Percentiles rank a stretch among this genome's conserved stretches.
These are phyloP conservation scores for Gymnarchus niloticus DNA, from an alignment of 2,113 vertebrate species.

Conservation along the genomic window DNA sequence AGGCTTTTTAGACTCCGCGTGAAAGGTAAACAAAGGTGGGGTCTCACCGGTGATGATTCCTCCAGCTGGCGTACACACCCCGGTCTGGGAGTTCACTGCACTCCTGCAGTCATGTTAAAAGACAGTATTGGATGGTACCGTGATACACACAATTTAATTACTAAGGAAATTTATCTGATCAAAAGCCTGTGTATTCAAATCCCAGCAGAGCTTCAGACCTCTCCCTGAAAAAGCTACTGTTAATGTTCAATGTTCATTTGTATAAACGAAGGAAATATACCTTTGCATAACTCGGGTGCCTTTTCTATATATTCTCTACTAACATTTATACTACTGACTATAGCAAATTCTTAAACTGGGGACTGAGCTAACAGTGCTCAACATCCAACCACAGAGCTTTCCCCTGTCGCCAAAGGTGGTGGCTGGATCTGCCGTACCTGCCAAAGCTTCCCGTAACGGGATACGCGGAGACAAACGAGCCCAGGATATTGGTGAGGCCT, in stretches of 20 bases:
- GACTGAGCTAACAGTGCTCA: background rate
- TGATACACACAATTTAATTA: background rate
- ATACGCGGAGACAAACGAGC: slow-evolving; percentile 83
- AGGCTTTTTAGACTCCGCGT: background rate
- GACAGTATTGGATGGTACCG: background rate
- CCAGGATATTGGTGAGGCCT: slow-evolving; percentile 81
- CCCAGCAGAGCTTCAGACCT: background rate
- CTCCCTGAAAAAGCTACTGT: background rate
- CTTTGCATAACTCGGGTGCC: background rate
- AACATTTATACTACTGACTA: background rate
- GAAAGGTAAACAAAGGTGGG: background rate
- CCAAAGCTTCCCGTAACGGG: slow-evolving; percentile 93
- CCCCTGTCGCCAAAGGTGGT: slow-evolving; percentile 83
- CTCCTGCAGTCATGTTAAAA: slow-evolving; percentile 63
- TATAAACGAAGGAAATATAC: background rate
- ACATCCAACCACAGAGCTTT: slow-evolving; percentile 82
- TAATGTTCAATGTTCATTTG: background rate
- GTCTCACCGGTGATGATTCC: slow-evolving; percentile 81
- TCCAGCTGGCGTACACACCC: slow-evolving; percentile 80
- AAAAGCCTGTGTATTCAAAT: background rate
- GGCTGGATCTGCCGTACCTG: slow-evolving; percentile 73
- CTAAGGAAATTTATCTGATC: background rate
- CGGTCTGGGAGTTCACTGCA: slow-evolving; percentile 86
- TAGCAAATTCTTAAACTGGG: background rate
- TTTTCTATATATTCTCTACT: background rate